Conservation (phyloP, 2,888 invertebrate species). For the Calliopum simillimum region DNA sequence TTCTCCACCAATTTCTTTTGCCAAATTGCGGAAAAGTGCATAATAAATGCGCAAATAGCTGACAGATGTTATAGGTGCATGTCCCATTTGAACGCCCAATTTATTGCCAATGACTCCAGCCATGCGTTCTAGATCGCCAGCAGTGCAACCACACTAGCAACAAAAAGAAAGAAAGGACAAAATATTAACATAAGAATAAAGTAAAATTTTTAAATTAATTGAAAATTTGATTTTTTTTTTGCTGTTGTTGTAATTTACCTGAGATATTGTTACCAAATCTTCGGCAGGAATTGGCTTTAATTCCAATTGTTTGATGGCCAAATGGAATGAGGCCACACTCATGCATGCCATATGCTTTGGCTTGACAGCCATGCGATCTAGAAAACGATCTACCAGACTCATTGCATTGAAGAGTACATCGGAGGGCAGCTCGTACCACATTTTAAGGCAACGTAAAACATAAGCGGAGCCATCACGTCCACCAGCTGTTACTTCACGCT, state of each 20-base stretch:
- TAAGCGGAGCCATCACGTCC: slow-evolving; percentile 85
- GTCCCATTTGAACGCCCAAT: slow-evolving; percentile 74
- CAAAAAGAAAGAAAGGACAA: slow-evolving; percentile 70
- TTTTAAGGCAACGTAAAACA: slow-evolving; percentile 83
- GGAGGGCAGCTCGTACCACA: slow-evolving; percentile 86
- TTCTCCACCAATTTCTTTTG: slow-evolving; percentile 69
- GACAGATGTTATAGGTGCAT: slow-evolving; percentile 73
- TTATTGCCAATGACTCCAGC: slow-evolving; percentile 84
- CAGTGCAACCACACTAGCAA: slow-evolving; percentile 82
- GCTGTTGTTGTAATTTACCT: slow-evolving; percentile 59
- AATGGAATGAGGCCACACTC: slow-evolving; percentile 86
- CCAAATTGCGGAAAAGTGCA: slow-evolving; percentile 72
- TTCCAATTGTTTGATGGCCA: slow-evolving; percentile 79
- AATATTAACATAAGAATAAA: slow-evolving; percentile 31
- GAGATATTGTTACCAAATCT: slow-evolving; percentile 74
- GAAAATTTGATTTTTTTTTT: neutral
- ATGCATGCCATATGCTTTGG: slow-evolving; percentile 90
- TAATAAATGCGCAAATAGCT: slow-evolving; percentile 78
- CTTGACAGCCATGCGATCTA: slow-evolving; percentile 84
- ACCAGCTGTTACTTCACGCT: slow-evolving; percentile 79
- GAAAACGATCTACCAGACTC: slow-evolving; percentile 83
- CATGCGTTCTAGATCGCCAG: slow-evolving; percentile 88
- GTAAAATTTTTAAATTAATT: neutral
- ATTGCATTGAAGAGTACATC: slow-evolving; percentile 83
- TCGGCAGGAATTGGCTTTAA: slow-evolving; percentile 73